phyloP scores from a whole-genome alignment of 2,888 invertebrate species.

The Hirudinaria manillensis region DNA sequence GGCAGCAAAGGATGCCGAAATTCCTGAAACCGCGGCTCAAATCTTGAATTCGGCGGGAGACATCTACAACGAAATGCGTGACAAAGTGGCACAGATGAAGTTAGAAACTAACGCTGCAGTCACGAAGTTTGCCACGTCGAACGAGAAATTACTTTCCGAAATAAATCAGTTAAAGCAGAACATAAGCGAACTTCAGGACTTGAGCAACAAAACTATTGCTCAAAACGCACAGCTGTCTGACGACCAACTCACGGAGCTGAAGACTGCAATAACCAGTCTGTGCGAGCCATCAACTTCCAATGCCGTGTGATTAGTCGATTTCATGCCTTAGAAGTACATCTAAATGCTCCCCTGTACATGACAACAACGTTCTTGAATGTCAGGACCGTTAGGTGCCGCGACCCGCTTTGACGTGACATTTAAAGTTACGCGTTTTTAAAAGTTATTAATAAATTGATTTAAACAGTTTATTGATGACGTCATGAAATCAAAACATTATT shows the following conservation, averaged over 20 bases:
- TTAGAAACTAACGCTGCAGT: constrained; percentile 4
- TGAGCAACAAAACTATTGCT: constrained; percentile 16
- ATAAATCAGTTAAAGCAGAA: constrained; percentile 19
- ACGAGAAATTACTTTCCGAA: constrained; percentile 25
- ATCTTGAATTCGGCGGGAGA: neutral
- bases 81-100: constrained; percentile 21
- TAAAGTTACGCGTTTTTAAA: too few relatives aligned
- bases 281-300: neutral
- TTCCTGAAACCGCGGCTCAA: constrained; percentile 7
- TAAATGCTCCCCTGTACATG: too few relatives aligned
- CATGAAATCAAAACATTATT: too few relatives aligned
- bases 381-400: too few relatives aligned
- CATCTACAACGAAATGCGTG: constrained; percentile 26
- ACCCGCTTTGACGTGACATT: too few relatives aligned
- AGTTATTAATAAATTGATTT: too few relatives aligned
- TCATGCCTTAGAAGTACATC: too few relatives aligned
- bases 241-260: constrained; percentile 3
- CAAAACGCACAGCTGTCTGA: neutral
- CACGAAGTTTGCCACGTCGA: constrained; percentile 5
- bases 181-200: constrained; percentile 12
- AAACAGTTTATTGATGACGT: too few relatives aligned
- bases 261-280: constrained; percentile 9
- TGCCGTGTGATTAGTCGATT: too few relatives aligned
- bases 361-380: too few relatives aligned
- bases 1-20: constrained; percentile 15